phyloP scores from a whole-genome alignment of 2,797 vertebrate species.

The Sebastes nivosus region DNA sequence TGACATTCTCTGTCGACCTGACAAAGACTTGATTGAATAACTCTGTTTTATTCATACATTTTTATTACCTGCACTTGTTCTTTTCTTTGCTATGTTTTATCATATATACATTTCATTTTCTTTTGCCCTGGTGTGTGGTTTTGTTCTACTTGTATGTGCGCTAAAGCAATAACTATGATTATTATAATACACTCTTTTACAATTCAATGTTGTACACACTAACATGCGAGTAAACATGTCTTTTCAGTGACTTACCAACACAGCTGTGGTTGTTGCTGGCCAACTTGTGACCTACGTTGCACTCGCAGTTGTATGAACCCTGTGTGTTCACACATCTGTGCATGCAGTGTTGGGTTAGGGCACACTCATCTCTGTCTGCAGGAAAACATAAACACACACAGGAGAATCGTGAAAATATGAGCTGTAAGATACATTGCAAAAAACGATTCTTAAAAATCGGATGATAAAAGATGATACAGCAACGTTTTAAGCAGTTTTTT shows the following conservation, averaged over 20 bases:
- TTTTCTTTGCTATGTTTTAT: neutral
- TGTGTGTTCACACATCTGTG: conserved; percentile 93
- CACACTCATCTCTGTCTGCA: conserved; percentile 93
- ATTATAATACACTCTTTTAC: neutral
- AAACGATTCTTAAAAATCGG: neutral
- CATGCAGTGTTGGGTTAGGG: conserved; percentile 90
- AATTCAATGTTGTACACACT: neutral
- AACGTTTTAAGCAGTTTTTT: neutral
- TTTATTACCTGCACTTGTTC: neutral
- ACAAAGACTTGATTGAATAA: neutral
- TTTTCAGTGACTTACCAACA: conserved; percentile 85
- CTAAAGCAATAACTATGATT: neutral
- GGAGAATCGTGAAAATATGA: neutral
- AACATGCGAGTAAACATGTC: neutral
- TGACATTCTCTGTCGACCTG: neutral
- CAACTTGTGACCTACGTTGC: conserved; percentile 91
- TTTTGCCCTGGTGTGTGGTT: neutral
- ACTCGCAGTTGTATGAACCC: conserved; percentile 95
- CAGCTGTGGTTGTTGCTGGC: conserved; percentile 97
- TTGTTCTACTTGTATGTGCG: neutral
- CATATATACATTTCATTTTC: no score
- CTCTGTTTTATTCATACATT: neutral
- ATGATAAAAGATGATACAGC: neutral
- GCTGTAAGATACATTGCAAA: neutral
- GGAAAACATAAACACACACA: conserved; percentile 14